Evolutionary conservation across 2,113 vertebrate species (phyloP), one percentile per base, ranked within the genome.

Genomic region (Nestor notabilis): DNA sequence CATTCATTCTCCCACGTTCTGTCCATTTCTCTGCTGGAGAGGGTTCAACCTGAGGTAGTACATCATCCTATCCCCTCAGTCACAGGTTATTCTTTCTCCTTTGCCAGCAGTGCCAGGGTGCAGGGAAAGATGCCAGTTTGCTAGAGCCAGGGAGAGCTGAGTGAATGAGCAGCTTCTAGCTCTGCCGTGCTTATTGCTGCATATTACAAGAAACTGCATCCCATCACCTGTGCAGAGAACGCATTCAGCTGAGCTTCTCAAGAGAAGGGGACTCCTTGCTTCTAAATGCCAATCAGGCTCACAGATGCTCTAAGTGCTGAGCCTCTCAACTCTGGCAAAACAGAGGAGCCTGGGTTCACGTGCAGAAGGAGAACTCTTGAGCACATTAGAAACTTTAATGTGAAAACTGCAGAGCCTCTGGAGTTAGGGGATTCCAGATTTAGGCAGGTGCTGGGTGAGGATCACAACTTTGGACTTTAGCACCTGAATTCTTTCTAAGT

Each of bases 401-500:
- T 24, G 37, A 64, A 82, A 87, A 76, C 52, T 37, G 29, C n/a
- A 61, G 61, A 87, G 41, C 13, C 37, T 72, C 70, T 58, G 70
- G 78, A 91, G n/a, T 63, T 58, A 41, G 44, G 41, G 31, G 65
- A 25, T 95, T 83, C 28, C 39, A 56, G 83, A 39, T 23, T 46
- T 69, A 72, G 43, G 74, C n/a, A 72, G 66, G 43, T 85, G 65
- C 70, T 65, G 53, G 90, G 65, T 3, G 7, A 86, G 39, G 53
- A 91, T 86, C 39, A 60, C 35, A 78, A 20, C 39, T 64, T 47
- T 55, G 47, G 47, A 79, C 41, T 78, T 79, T 61, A 84, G 74
- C 35, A 70, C 15, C 28, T 88, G 77, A 96, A 96, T 88, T 83
- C 87, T 53, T 66, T 85, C 65, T 95, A 72, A 93, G 24, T 71